Conservation (phyloP, 2,797 vertebrate genomes). For the Paguma larvata region DNA sequence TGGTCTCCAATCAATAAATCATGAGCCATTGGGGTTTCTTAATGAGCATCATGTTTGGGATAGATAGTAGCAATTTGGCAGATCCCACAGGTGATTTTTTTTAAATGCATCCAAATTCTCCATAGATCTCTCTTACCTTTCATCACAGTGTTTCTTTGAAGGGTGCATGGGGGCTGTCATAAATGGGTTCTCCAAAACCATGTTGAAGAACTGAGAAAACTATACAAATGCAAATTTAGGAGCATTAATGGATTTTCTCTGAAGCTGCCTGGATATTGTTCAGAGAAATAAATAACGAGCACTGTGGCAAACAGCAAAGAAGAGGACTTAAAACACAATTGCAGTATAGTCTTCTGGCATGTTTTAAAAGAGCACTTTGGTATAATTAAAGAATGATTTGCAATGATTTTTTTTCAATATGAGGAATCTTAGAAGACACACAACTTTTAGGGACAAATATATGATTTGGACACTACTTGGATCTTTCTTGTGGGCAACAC, state of each 20-base stretch:
- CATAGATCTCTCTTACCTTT: not conserved
- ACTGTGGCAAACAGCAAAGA: not conserved
- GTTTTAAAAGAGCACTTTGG: not conserved
- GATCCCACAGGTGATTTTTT: constrained; percentile 56
- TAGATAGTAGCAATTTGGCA: constrained; percentile 64
- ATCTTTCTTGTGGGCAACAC: not conserved
- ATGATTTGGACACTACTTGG: not conserved
- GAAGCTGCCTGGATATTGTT: constrained; percentile 66
- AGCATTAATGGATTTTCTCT: constrained; percentile 65
- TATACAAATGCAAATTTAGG: constrained; percentile 71
- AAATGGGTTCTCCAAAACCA: not conserved
- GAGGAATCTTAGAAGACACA: constrained; percentile 76
- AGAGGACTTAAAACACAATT: not conserved
- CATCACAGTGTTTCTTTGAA: constrained; percentile 54
- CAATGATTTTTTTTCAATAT: constrained; percentile 74
- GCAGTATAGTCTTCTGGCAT: not conserved
- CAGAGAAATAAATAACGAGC: constrained; percentile 71
- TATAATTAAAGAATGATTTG: constrained; percentile 41
- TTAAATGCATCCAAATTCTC: constrained; percentile 50
- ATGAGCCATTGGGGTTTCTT: constrained; percentile 24
- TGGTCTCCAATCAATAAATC: constrained; percentile 77
- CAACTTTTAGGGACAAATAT: constrained; percentile 13
- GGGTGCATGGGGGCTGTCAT: constrained; percentile 36
- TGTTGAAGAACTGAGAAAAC: constrained; percentile 63
- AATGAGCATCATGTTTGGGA: constrained; percentile 70